phyloP scores from a whole-genome alignment of 2,888 invertebrate species.

The Petrolisthes manimaculis region DNA sequence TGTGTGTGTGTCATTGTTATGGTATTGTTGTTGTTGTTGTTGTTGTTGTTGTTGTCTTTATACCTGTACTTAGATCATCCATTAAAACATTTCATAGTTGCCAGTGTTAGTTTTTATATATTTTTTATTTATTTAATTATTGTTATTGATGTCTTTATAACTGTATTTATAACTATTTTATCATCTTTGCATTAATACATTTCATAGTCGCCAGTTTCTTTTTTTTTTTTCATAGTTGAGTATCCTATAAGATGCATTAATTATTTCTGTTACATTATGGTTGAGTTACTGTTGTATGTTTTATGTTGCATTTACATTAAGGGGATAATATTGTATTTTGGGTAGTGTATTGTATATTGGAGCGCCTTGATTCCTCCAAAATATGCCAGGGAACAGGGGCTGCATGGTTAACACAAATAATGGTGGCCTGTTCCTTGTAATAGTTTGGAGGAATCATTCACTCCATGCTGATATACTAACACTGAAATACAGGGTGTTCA shows the following conservation, averaged over 20 bases:
- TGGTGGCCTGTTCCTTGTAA: no score
- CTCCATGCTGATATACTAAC: no score
- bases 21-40: background rate
- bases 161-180: background rate
- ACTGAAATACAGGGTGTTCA: background rate
- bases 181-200: background rate
- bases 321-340: background rate
- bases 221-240: background rate
- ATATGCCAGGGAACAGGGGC: background rate
- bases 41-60: background rate
- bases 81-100: background rate
- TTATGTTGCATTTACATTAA: background rate
- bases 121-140: background rate
- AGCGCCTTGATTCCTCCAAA: background rate
- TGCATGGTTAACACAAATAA: no score
- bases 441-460: no score
- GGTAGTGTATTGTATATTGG: background rate
- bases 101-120: background rate
- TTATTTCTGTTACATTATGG: no score
- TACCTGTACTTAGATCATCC: no score
- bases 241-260: no score
- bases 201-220: background rate
- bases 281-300: background rate
- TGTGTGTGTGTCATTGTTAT: constrained; percentile 4
- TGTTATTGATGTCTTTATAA: background rate